Conservation (phyloP, 2,888 invertebrate species). For the Phortica okadai region DNA sequence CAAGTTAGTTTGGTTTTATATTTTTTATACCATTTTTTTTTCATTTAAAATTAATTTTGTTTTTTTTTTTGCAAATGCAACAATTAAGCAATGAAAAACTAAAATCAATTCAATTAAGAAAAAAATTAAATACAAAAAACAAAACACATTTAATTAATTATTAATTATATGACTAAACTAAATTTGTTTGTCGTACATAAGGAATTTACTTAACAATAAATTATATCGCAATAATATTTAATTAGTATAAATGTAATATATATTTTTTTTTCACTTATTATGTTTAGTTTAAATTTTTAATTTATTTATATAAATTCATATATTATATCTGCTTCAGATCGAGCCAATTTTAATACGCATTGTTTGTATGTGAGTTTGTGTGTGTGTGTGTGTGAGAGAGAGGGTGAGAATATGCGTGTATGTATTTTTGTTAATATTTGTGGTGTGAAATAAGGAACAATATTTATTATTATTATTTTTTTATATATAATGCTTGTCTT, state of each 20-base stretch:
- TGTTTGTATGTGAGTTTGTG: constrained; percentile 41
- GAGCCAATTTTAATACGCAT: constrained; percentile 31
- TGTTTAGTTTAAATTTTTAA: neutral
- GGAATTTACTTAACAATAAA: too few species aligned
- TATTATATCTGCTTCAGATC: constrained; percentile 38
- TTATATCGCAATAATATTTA: too few species aligned
- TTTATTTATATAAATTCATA: constrained; percentile 49
- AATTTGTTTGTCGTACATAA: too few species aligned
- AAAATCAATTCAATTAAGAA: too few species aligned
- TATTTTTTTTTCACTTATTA: neutral
- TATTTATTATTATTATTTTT: constrained; percentile 24
- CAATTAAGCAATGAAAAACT: too few species aligned
- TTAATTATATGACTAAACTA: too few species aligned
- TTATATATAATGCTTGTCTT: constrained; percentile 35
- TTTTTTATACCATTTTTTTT: neutral
- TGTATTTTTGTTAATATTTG: constrained; percentile 20
- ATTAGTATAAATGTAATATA: too few species aligned
- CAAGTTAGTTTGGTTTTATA: too few species aligned
- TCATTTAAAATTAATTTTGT: neutral
- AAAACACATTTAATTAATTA: too few species aligned
- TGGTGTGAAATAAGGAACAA: constrained; percentile 32
- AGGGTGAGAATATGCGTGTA: constrained; percentile 40
- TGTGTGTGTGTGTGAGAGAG: constrained; percentile 27
- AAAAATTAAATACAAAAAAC: neutral
- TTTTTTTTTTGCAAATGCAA: neutral